Conservation (phyloP, 37 sponge, comb jelly and placozoan genomes). For the Spongilla lacustris region DNA sequence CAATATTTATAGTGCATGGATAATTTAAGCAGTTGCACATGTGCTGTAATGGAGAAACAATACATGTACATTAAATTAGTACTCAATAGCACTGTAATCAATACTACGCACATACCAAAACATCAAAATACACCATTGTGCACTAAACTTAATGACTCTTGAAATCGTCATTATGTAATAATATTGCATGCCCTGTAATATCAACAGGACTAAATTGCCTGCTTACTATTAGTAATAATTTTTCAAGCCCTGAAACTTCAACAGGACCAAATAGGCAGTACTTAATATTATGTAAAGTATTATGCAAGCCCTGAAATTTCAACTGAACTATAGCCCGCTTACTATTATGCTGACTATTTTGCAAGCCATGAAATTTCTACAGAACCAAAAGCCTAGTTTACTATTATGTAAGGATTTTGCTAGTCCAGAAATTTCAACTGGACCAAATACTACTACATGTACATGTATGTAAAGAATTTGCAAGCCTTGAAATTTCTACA, state of each 20-base stretch:
- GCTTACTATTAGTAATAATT: neutral
- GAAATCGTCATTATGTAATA: neutral
- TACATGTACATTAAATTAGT: slow-evolving; percentile 1
- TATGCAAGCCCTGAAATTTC: no score
- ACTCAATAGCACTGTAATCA: slow-evolving; percentile 1
- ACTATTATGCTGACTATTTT: neutral
- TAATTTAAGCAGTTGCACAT: slow-evolving; percentile 1
- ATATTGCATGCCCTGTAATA: neutral
- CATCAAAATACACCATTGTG: neutral
- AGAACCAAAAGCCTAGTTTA: no score
- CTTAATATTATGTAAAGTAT: neutral
- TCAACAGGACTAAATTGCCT: slow-evolving; percentile 1
- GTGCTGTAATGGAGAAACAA: slow-evolving; percentile 1
- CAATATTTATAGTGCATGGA: slow-evolving; percentile 1
- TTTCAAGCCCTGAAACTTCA: neutral
- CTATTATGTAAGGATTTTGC: neutral
- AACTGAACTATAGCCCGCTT: no score
- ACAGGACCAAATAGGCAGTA: neutral
- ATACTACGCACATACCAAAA: neutral
- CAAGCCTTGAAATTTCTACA: slow-evolving; percentile 1
- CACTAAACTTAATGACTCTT: neutral
- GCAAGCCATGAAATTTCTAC: neutral
- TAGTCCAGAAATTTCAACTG: neutral
- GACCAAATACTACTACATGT: neutral
- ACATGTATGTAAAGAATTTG: neutral